Percentiles rank a stretch among this genome's conserved stretches.
Conservation (phyloP, 2,797 vertebrate species). For the Mus minutoides region DNA sequence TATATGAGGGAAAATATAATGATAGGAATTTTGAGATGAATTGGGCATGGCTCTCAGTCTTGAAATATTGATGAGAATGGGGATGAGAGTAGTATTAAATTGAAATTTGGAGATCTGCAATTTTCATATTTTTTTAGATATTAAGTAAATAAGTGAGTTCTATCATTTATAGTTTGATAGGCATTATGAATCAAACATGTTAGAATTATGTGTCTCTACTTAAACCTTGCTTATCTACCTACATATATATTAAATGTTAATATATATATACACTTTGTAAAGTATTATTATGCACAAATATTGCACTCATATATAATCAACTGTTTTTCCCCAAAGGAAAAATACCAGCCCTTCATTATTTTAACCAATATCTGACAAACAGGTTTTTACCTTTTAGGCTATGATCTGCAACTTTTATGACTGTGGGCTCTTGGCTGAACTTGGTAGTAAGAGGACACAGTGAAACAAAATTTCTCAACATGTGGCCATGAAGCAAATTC, state of each 20-base stretch:
- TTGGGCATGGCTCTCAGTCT: background rate
- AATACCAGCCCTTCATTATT: background rate
- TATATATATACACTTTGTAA: background rate
- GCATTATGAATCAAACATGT: background rate
- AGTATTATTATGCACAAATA: background rate
- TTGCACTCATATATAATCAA: background rate
- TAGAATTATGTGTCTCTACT: background rate
- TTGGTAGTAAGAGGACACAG: background rate
- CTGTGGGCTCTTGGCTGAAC: background rate
- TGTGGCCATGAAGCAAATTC: background rate
- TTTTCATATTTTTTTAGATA: background rate
- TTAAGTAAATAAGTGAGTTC: background rate
- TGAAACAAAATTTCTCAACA: background rate
- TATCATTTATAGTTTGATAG: background rate
- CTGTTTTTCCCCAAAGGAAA: background rate
- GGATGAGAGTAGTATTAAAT: background rate
- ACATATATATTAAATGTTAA: too few relatives aligned
- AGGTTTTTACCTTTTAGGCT: too few relatives aligned
- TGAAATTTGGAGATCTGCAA: background rate
- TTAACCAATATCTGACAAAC: background rate
- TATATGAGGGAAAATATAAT: background rate
- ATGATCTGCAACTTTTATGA: background rate
- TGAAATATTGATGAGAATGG: background rate
- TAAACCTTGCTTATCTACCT: background rate
- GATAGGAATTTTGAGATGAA: background rate